phyloP scores from a whole-genome alignment of 2,113 vertebrate species.

The Ursus arctos region DNA sequence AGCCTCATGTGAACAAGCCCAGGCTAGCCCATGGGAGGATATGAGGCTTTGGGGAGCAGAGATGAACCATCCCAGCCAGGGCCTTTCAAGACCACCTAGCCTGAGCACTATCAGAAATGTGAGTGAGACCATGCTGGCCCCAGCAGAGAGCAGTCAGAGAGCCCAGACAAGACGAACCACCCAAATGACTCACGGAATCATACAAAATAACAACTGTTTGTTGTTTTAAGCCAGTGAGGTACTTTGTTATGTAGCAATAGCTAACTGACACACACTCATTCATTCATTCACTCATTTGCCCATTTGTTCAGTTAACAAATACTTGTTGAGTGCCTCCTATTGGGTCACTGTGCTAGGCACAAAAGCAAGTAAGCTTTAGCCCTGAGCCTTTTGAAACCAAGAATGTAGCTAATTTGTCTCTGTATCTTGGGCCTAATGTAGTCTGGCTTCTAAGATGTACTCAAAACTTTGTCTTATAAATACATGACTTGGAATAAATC shows the following conservation, averaged over 20 bases:
- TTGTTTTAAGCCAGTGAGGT: background rate
- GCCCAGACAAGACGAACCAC: background rate
- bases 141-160: no score
- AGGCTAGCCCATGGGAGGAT: background rate
- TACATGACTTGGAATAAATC: conserved; percentile 6
- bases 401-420: background rate
- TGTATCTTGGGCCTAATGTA: background rate
- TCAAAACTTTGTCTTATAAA: conserved; percentile 36
- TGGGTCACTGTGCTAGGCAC: background rate
- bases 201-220: background rate
- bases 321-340: background rate
- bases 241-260: background rate
- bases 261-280: background rate
- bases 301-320: background rate
- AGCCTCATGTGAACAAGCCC: background rate
- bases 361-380: background rate
- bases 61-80: background rate
- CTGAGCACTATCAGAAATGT: background rate
- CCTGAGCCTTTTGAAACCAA: no score
- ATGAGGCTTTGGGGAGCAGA: rapidly evolving
- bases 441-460: background rate
- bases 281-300: background rate
- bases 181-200: background rate
- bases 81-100: background rate
- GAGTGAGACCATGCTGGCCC: background rate